Evolutionary conservation across 2,113 vertebrate genomes (phyloP).

Genomic region (Tretioscincus oriximinensis): DNA sequence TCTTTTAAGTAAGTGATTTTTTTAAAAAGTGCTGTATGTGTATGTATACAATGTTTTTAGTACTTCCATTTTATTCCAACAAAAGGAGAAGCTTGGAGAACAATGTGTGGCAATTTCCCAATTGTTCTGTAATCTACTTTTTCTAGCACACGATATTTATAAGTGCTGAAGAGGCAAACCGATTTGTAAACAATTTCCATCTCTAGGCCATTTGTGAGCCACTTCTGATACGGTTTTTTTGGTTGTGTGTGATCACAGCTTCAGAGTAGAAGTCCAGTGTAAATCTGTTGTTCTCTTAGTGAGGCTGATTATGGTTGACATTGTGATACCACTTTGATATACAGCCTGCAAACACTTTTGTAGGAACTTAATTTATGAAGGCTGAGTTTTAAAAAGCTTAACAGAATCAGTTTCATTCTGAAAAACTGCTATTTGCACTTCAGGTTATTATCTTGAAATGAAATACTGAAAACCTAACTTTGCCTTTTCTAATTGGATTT

Average conservation of each 20-base stretch:
- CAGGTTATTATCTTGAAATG: conserved; percentile 57
- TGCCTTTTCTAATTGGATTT: conserved; percentile 77
- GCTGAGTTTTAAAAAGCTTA: conserved; percentile 52
- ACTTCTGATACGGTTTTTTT: not conserved
- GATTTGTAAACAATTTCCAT: too few relatives aligned
- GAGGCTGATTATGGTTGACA: conserved; percentile 64
- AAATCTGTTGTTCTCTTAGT: conserved; percentile 54
- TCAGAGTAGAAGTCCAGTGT: conserved; percentile 44
- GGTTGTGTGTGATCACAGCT: conserved; percentile 50
- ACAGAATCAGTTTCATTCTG: conserved; percentile 46
- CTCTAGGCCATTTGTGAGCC: too few relatives aligned
- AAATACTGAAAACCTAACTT: conserved; percentile 56
- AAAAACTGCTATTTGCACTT: conserved; percentile 51
- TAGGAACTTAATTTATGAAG: conserved; percentile 54
- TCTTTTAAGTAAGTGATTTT: too few relatives aligned
- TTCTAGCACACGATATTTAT: too few relatives aligned
- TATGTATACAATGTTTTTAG: conserved; percentile 23
- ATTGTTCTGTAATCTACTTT: too few relatives aligned
- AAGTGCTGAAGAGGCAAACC: too few relatives aligned
- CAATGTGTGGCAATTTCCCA: too few relatives aligned
- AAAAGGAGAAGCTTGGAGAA: too few relatives aligned
- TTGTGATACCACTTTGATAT: not conserved
- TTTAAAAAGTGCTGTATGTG: too few relatives aligned
- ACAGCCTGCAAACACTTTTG: conserved; percentile 2
- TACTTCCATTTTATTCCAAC: not conserved